Evolutionary conservation across 2,797 vertebrate genomes (phyloP).

Genomic region (Trichosurus vulpecula): DNA sequence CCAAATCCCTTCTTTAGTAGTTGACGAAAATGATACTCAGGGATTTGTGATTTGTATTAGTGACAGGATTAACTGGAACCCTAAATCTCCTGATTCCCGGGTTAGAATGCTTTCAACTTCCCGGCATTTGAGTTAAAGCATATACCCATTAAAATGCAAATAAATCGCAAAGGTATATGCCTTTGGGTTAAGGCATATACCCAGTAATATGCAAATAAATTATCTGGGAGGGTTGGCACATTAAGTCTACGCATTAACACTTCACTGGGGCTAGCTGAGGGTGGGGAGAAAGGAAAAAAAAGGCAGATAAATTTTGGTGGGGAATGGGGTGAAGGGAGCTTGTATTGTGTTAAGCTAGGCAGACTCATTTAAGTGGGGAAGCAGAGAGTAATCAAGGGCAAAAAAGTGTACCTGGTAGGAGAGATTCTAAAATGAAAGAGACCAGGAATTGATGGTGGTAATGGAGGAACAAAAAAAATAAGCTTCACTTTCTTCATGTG

Average conservation of each 20-base stretch:
- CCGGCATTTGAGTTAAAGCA: background rate
- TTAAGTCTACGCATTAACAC: background rate
- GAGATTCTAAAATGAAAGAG: background rate
- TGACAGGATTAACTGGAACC: background rate
- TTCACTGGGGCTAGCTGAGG: background rate
- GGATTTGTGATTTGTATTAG: background rate
- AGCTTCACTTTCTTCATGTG: background rate
- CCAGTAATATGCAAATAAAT: background rate
- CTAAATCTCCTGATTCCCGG: background rate
- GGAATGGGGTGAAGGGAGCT: background rate
- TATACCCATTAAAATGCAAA: background rate
- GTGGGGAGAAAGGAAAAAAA: background rate
- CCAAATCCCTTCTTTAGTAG: background rate
- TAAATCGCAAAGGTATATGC: background rate
- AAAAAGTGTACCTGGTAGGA: background rate
- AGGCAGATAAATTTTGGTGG: background rate
- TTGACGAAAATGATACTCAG: background rate
- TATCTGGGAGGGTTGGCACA: background rate
- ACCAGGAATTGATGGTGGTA: background rate
- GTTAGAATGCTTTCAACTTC: background rate
- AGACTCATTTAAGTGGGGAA: background rate
- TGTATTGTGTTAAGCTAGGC: background rate
- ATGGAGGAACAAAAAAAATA: background rate
- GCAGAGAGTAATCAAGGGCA: background rate
- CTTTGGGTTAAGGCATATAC: background rate